A percentile compares a stretch with the other conserved stretches of the same genome.
phyloP scores from a whole-genome alignment of 2,797 vertebrate genomes.

The Coracias cyanogaster region DNA sequence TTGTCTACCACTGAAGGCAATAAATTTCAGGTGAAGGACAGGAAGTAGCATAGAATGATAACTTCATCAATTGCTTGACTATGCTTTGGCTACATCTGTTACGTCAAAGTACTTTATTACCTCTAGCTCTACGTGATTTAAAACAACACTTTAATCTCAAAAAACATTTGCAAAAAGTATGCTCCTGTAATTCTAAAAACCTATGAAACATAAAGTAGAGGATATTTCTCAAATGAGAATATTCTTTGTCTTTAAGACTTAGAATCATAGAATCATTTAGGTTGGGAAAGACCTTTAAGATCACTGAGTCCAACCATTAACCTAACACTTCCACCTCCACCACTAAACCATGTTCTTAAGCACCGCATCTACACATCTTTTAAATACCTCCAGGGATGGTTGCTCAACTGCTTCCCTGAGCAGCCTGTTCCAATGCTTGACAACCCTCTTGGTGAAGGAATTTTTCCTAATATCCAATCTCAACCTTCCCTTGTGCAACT shows the following conservation, averaged over 20 bases:
- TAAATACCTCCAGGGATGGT: neutral
- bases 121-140: neutral
- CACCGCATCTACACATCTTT: neutral
- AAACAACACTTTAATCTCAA: conserved; percentile 14
- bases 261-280: neutral
- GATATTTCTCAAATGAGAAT: neutral
- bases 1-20: neutral
- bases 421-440: neutral
- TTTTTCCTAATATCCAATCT: neutral
- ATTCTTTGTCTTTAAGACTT: neutral
- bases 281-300: neutral
- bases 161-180: neutral
- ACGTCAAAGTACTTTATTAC: conserved; percentile 7
- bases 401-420: neutral
- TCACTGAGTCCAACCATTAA: neutral
- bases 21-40: neutral
- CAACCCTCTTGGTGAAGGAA: neutral
- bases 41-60: neutral
- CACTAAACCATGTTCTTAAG: neutral
- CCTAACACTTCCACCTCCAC: neutral
- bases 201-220: neutral
- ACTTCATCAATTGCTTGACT: neutral
- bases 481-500: neutral
- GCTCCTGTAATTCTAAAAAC: neutral
- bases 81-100: neutral